Conservation (phyloP, 2,888 invertebrate genomes). For the Theodoxus fluviatilis region DNA sequence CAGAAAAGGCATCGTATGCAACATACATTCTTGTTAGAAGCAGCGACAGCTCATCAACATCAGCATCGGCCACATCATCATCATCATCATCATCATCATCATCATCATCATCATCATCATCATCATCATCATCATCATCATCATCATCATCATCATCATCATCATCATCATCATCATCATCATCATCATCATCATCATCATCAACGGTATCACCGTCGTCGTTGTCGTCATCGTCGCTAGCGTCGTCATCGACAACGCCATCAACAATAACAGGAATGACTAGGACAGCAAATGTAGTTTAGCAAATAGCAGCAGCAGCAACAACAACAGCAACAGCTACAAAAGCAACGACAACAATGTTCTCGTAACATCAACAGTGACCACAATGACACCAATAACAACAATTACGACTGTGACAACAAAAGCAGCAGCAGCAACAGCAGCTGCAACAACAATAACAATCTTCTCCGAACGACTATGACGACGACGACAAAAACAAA, state of each 20-base stretch:
- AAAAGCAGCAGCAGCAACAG: too few species aligned
- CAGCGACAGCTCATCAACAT: constrained; percentile 17
- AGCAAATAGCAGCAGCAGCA: too few species aligned
- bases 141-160: constrained; percentile 8
- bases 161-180: constrained; percentile 11
- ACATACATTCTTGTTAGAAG: background rate
- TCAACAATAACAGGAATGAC: background rate
- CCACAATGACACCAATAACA: too few species aligned
- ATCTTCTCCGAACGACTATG: too few species aligned
- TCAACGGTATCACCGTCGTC: constrained; percentile 18
- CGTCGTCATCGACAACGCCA: background rate
- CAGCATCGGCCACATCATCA: constrained; percentile 27
- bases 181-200: constrained; percentile 15
- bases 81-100: constrained; percentile 29
- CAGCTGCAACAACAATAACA: too few species aligned
- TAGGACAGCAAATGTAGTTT: constrained; percentile 7
- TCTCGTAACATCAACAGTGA: too few species aligned
- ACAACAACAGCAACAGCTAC: too few species aligned
- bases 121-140: background rate
- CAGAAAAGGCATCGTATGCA: background rate
- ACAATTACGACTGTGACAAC: too few species aligned
- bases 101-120: constrained; percentile 28
- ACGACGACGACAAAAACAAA: too few species aligned
- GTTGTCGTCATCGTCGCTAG: constrained; percentile 14
- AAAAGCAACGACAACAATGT: too few species aligned